Conservation (phyloP, 2,888 invertebrate species). For the Melieria omissa region DNA sequence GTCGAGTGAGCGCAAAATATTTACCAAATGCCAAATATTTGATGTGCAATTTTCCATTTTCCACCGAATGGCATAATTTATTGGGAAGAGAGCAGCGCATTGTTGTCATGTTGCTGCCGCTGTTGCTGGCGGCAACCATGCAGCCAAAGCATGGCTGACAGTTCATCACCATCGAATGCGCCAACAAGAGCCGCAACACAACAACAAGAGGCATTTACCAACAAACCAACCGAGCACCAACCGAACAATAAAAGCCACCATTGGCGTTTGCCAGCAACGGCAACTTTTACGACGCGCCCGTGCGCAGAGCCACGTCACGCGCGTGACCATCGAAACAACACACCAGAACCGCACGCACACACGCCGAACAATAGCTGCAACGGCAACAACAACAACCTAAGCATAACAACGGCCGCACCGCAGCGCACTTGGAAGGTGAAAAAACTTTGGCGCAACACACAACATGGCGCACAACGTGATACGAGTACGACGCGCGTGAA, state of each 20-base stretch:
- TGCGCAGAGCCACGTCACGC: conserved; percentile 10
- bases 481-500: neutral
- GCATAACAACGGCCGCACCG: conserved; percentile 4
- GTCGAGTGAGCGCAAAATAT: too few species aligned
- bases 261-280: neutral
- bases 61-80: too few species aligned
- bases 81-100: too few species aligned
- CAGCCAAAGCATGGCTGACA: too few species aligned
- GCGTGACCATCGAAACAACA: conserved; percentile 14
- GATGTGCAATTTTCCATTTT: too few species aligned
- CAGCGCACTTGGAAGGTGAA: conserved; percentile 20
- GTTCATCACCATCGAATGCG: neutral
- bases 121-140: too few species aligned
- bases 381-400: neutral
- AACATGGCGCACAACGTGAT: neutral
- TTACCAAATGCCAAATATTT: too few species aligned
- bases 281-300: neutral
- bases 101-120: too few species aligned
- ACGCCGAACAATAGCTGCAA: neutral
- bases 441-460: conserved; percentile 7
- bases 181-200: neutral
- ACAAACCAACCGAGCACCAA: neutral
- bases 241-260: neutral
- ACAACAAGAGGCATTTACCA: neutral
- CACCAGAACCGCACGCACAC: conserved; percentile 14